phyloP scores from a whole-genome alignment of 2,797 vertebrate genomes.

The Psittacula derbiana region DNA sequence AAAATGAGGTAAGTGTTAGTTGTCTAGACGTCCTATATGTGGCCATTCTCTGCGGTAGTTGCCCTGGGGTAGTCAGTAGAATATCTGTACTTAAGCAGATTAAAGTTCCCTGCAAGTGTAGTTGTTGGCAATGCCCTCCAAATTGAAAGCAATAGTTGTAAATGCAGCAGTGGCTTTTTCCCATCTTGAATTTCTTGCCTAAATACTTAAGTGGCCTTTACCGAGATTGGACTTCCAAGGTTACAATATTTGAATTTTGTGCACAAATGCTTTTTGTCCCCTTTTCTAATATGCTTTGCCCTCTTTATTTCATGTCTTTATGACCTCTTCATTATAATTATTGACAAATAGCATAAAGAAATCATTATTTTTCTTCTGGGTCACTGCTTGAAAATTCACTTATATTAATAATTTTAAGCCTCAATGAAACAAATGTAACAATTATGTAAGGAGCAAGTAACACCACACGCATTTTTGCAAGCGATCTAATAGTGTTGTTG shows the following conservation, averaged over 20 bases:
- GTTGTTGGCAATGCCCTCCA: background rate
- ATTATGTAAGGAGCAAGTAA: background rate
- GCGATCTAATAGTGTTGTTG: background rate
- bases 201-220: background rate
- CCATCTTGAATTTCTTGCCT: background rate
- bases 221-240: background rate
- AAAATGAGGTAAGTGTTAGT: constrained; percentile 9
- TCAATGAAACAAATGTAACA: background rate
- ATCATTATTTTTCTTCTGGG: background rate
- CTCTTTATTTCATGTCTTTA: background rate
- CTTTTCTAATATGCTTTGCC: background rate
- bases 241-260: background rate
- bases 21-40: background rate
- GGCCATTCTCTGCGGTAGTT: background rate
- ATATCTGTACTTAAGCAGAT: background rate
- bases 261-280: background rate
- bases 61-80: background rate
- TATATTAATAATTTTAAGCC: background rate
- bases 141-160: background rate
- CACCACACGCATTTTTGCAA: background rate
- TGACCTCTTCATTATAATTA: background rate
- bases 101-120: background rate
- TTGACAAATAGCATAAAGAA: background rate
- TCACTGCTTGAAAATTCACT: background rate
- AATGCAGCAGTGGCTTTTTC: background rate